phyloP scores from a whole-genome alignment of 2,113 vertebrate genomes.

The Gnathonemus echidnorhynchus region DNA sequence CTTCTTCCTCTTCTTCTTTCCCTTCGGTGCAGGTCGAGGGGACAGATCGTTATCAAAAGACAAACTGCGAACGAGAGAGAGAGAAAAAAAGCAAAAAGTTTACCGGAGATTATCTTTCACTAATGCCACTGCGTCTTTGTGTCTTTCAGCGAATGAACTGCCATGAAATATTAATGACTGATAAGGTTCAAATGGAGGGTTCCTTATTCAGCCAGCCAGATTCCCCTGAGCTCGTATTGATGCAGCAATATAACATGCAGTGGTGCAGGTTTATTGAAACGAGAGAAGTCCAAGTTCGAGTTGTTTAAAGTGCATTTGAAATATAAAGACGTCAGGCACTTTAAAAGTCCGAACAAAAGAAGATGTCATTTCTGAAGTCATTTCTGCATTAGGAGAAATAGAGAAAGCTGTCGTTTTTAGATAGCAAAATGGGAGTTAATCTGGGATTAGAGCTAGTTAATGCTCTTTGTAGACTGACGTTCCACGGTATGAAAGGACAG shows the following conservation, averaged over 20 bases:
- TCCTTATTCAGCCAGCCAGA: not conserved
- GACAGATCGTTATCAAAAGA: conserved; percentile 55
- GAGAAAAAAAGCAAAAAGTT: conserved; percentile 1
- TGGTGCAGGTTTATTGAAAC: not conserved
- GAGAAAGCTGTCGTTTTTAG: not conserved
- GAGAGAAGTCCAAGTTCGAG: not conserved
- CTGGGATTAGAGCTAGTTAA: not conserved
- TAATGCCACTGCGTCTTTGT: not conserved
- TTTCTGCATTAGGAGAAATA: not conserved
- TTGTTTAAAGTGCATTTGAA: not conserved
- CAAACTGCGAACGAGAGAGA: conserved; percentile 45
- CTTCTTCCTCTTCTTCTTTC: conserved; percentile 90
- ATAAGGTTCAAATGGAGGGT: not conserved
- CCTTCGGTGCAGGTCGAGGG: conserved; percentile 53
- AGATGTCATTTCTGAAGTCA: not conserved
- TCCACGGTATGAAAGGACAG: not conserved
- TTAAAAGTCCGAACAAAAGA: not conserved
- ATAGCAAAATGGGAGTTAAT: not conserved
- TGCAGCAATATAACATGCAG: not conserved
- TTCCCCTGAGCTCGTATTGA: not conserved
- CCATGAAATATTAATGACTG: not conserved
- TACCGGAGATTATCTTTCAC: not conserved
- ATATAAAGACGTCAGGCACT: not conserved
- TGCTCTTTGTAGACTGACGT: not conserved
- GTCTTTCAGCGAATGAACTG: not conserved